Percentiles rank a stretch among this genome's conserved stretches.
phyloP scores from a whole-genome alignment of 2,888 invertebrate genomes.

The Eupithecia inturbata region DNA sequence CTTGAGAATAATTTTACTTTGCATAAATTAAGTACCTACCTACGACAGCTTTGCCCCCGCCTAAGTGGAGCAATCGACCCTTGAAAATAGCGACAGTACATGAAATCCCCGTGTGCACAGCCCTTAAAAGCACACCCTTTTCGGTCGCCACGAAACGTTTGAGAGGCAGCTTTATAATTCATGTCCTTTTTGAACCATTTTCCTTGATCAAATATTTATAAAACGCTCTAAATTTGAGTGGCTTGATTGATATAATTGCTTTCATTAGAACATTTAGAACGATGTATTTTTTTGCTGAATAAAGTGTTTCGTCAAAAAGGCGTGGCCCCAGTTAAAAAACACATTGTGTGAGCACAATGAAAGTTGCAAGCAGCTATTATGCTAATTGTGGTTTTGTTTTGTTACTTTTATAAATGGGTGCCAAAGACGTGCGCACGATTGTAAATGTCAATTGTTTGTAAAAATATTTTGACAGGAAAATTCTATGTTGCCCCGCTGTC shows the following conservation, averaged over 20 bases:
- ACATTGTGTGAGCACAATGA: slow-evolving; percentile 49
- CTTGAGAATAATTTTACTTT: not conserved
- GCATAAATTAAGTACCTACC: not conserved
- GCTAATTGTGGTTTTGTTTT: slow-evolving; percentile 84
- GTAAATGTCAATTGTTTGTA: slow-evolving; percentile 76
- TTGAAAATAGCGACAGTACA: slow-evolving; percentile 59
- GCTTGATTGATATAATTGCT: slow-evolving; percentile 69
- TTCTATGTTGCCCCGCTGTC: slow-evolving; percentile 73
- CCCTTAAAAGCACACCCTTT: slow-evolving; percentile 70
- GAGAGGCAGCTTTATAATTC: slow-evolving; percentile 79
- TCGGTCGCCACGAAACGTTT: slow-evolving; percentile 61
- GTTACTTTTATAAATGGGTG: slow-evolving; percentile 68
- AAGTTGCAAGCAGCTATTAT: slow-evolving; percentile 71
- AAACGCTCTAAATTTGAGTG: slow-evolving; percentile 67
- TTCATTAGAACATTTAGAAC: slow-evolving; percentile 46
- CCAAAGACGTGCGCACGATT: slow-evolving; percentile 52
- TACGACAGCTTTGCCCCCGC: not conserved
- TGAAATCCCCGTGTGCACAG: slow-evolving; percentile 59
- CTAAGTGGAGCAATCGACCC: slow-evolving; percentile 50
- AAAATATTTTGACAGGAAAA: slow-evolving; percentile 83
- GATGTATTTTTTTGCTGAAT: slow-evolving; percentile 17
- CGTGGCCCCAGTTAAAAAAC: slow-evolving; percentile 39
- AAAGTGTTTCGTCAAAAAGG: slow-evolving; percentile 18
- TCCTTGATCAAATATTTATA: slow-evolving; percentile 77
- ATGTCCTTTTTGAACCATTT: slow-evolving; percentile 79